These are phyloP conservation scores for Geopemphigus sp. DNA, from an alignment of 1,140 invertebrate genomes.

Conservation along the genomic window DNA sequence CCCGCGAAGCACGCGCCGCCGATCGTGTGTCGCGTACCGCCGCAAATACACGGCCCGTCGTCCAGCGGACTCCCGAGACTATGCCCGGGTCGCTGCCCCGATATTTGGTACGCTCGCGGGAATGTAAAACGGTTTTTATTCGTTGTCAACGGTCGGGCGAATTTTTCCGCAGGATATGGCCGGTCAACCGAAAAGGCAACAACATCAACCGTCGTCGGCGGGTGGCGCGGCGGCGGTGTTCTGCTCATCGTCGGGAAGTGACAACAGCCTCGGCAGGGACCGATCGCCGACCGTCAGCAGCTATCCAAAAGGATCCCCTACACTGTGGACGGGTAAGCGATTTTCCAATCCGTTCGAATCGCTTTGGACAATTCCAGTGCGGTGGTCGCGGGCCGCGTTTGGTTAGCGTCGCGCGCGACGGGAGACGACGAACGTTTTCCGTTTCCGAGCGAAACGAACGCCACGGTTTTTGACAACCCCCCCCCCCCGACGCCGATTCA, in stretches of 20 bases:
- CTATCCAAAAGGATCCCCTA: conserved; percentile 39
- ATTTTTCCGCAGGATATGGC: background rate
- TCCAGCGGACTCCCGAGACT: background rate
- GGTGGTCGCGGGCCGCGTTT: background rate
- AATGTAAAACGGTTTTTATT: background rate
- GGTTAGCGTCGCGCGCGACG: too few species aligned
- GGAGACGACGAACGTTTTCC: too few species aligned
- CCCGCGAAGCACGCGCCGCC: too few species aligned
- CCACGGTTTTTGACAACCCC: too few species aligned
- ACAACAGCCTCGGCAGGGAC: conserved; percentile 25
- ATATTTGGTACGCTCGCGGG: background rate
- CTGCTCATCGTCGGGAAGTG: conserved; percentile 35
- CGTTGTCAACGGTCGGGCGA: background rate
- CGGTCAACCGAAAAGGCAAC: background rate
- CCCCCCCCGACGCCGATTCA: too few species aligned
- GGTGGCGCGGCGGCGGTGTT: background rate
- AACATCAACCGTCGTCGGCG: background rate
- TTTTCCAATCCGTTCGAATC: background rate
- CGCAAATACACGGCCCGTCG: too few species aligned
- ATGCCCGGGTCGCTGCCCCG: conserved; percentile 16
- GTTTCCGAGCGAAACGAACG: too few species aligned
- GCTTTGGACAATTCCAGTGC: too few species aligned
- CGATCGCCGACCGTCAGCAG: conserved; percentile 26
- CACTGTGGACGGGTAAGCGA: background rate
- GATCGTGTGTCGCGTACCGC: too few species aligned